Evolutionary conservation across 2,113 vertebrate genomes (phyloP).

Genomic region (Microcebus ravelobensis): DNA sequence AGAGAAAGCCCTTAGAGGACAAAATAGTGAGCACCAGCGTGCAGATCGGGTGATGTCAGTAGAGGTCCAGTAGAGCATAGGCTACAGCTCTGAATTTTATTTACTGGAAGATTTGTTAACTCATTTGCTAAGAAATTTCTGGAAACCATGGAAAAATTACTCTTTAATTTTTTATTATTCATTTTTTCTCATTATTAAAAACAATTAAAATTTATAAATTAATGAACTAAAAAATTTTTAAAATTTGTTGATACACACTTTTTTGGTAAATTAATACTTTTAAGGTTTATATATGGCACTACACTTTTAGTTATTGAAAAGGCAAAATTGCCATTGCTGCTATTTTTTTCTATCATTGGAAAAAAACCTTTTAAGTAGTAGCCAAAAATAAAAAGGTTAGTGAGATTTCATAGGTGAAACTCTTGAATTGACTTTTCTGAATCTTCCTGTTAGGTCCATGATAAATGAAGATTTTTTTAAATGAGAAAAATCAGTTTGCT

Average conservation of each 20-base stretch:
- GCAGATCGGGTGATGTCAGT: background rate
- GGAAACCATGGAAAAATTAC: background rate
- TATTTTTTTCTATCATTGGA: background rate
- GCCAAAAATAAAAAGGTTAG: background rate
- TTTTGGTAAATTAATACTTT: background rate
- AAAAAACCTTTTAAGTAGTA: background rate
- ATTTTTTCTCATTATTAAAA: background rate
- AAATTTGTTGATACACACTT: background rate
- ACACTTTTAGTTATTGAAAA: background rate
- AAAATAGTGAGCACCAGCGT: background rate
- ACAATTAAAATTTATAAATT: background rate
- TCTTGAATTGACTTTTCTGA: slow-evolving; percentile 17
- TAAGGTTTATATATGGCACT: background rate
- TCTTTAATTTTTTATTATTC: background rate
- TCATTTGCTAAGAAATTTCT: background rate
- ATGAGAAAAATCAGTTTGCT: background rate
- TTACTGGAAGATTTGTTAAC: background rate
- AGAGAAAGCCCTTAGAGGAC: background rate
- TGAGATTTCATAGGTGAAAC: background rate
- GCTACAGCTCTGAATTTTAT: background rate
- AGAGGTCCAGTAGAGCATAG: background rate
- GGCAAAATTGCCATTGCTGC: background rate
- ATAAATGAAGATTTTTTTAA: slow-evolving; percentile 19
- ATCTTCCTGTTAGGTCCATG: background rate
- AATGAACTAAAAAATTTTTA: background rate